Conservation (phyloP, 2,113 vertebrate species). For the Pelmatolapia mariae region DNA sequence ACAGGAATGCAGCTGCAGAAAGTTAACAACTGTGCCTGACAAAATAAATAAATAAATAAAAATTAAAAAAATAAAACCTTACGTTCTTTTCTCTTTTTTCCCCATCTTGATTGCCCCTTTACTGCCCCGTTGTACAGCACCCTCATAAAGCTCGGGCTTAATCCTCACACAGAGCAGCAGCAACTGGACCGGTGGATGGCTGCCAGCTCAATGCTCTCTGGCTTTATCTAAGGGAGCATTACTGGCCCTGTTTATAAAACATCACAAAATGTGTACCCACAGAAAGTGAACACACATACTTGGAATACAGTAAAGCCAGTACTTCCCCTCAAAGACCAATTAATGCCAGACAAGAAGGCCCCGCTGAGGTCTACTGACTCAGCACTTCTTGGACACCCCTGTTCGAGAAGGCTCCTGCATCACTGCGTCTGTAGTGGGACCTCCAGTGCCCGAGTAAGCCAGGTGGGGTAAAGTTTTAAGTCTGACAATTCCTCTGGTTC, state of each 20-base stretch:
- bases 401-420: background rate
- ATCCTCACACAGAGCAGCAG: conserved; percentile 14
- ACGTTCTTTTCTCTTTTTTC: background rate
- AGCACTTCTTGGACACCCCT: conserved; percentile 22
- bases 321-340: conserved; percentile 39
- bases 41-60: background rate
- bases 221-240: conserved; percentile 37
- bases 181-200: conserved; percentile 7
- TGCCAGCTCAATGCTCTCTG: conserved; percentile 33
- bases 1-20: background rate
- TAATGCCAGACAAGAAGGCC: conserved; percentile 55
- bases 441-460: background rate
- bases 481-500: conserved; percentile 38
- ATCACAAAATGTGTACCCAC: conserved; percentile 41
- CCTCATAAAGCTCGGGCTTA: conserved; percentile 19
- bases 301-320: conserved; percentile 39
- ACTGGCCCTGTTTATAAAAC: conserved; percentile 43
- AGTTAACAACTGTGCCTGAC: background rate
- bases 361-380: conserved; percentile 41
- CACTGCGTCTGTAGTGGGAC: background rate
- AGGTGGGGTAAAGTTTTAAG: background rate
- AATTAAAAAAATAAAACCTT: background rate
- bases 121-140: background rate
- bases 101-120: background rate
- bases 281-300: conserved; percentile 26